Evolutionary conservation across 2,113 vertebrate species (phyloP).

Genomic region (Charadrius vociferus): DNA sequence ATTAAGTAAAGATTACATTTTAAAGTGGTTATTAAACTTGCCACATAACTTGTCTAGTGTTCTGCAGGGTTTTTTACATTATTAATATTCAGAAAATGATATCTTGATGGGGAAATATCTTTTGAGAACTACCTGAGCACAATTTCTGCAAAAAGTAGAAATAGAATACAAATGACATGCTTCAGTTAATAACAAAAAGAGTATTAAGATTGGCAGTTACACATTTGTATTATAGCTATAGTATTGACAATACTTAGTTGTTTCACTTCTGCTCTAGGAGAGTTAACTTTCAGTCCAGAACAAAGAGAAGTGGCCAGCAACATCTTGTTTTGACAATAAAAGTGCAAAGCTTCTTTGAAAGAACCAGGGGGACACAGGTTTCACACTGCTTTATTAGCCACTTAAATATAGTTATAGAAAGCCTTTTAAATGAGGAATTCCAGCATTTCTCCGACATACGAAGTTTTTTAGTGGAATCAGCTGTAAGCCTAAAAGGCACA

Average conservation of each 20-base stretch:
- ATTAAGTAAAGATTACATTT: not conserved
- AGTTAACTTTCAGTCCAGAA: not conserved
- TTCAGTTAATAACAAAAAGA: not conserved
- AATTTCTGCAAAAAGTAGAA: not conserved
- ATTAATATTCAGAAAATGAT: not conserved
- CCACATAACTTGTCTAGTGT: not conserved
- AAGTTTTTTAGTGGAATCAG: not conserved
- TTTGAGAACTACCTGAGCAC: not conserved
- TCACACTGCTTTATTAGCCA: not conserved
- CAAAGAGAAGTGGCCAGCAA: not conserved
- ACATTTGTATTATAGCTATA: not conserved
- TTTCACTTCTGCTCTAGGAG: not conserved
- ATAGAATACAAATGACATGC: not conserved
- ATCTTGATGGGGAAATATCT: not conserved
- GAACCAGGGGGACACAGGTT: not conserved
- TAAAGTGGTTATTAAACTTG: not conserved
- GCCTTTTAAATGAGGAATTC: not conserved
- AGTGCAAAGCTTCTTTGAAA: not conserved
- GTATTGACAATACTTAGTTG: not conserved
- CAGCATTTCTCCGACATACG: not conserved
- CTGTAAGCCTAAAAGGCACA: not conserved
- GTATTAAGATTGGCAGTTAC: not conserved
- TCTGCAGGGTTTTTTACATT: not conserved
- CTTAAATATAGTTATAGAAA: not conserved
- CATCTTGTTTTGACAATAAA: not conserved